Evolutionary conservation across 2,113 vertebrate species (phyloP).

Genomic region (Oxyruncus cristatus): DNA sequence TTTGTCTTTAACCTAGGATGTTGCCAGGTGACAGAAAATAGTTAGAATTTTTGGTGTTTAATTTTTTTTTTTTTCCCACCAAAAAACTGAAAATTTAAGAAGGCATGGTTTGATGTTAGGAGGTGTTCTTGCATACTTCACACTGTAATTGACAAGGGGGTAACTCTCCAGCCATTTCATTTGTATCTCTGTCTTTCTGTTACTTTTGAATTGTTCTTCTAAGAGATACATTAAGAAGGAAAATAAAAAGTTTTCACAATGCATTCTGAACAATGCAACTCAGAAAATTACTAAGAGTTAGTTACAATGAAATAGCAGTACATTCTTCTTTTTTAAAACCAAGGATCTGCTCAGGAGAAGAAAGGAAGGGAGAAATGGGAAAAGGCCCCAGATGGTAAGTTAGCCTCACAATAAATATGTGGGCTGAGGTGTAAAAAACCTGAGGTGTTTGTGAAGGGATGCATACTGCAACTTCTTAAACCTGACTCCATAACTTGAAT

Average conservation of each 20-base stretch:
- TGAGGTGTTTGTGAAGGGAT: not conserved
- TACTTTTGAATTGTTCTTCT: not conserved
- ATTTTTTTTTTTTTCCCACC: not conserved
- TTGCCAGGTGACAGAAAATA: not conserved
- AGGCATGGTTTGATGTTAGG: not conserved
- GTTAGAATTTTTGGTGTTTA: not conserved
- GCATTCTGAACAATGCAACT: not conserved
- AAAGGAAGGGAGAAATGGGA: not conserved
- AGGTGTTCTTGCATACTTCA: not conserved
- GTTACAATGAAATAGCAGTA: not conserved
- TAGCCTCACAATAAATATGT: not conserved
- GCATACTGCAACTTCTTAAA: not conserved
- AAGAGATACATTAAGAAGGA: not conserved
- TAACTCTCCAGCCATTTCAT: not conserved
- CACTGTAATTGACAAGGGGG: not conserved
- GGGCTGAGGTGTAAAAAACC: not conserved
- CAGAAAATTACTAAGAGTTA: not conserved
- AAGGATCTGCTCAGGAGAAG: not conserved
- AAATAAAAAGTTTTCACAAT: not conserved
- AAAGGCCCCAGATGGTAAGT: fast-evolving
- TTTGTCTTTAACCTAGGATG: not conserved
- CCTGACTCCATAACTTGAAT: not conserved
- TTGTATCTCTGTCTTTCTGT: not conserved
- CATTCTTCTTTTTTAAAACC: not conserved
- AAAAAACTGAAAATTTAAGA: not conserved